Conservation (phyloP, 2,113 vertebrate species). For the Corythoichthys intestinalis region DNA sequence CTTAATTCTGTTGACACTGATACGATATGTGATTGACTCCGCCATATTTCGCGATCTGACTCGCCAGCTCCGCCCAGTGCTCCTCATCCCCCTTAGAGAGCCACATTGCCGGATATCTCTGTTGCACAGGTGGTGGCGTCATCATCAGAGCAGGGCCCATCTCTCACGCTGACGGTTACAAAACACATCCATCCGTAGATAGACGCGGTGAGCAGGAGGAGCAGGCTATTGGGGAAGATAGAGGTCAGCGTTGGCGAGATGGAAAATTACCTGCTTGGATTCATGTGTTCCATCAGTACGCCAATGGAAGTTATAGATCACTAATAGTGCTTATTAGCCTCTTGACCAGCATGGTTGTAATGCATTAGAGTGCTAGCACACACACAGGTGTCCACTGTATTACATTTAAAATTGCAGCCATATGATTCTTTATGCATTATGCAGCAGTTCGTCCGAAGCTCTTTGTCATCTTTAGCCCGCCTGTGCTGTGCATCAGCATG, state of each 20-base stretch:
- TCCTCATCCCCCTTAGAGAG: slow-evolving; percentile 21
- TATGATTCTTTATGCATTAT: neutral
- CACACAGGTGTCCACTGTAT: neutral
- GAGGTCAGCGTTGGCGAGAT: slow-evolving; percentile 60
- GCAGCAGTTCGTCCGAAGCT: neutral
- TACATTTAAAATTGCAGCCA: neutral
- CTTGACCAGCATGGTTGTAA: neutral
- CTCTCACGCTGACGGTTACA: neutral
- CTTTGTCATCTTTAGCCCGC: slow-evolving; percentile 1
- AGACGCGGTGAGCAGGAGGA: slow-evolving; percentile 39
- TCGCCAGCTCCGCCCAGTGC: slow-evolving; percentile 10
- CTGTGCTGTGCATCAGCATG: neutral
- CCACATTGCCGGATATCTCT: slow-evolving; percentile 59
- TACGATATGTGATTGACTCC: neutral
- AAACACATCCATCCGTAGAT: slow-evolving; percentile 17
- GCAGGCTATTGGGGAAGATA: slow-evolving; percentile 51
- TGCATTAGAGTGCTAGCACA: neutral
- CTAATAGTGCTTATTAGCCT: slow-evolving; percentile 9
- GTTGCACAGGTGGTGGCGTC: slow-evolving; percentile 48
- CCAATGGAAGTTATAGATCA: neutral
- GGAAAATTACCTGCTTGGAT: slow-evolving; percentile 45
- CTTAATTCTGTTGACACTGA: neutral
- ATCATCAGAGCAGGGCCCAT: slow-evolving; percentile 26
- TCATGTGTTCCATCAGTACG: neutral
- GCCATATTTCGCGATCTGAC: slow-evolving; percentile 1